phyloP scores from a whole-genome alignment of 2,797 vertebrate species.

The Hydrocynus forskahlii region DNA sequence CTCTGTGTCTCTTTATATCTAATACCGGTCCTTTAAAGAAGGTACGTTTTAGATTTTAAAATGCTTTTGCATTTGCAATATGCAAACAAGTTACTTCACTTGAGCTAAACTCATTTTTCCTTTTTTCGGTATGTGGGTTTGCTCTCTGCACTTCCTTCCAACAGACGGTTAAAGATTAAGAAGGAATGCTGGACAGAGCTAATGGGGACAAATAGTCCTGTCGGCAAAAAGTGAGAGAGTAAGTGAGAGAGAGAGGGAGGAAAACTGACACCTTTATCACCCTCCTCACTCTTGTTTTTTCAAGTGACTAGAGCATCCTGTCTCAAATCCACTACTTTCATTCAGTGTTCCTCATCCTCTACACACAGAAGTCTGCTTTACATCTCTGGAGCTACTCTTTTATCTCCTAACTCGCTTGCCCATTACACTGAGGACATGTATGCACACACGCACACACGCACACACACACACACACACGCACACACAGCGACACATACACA shows the following conservation, averaged over 20 bases:
- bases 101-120: neutral
- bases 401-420: conserved; percentile 66
- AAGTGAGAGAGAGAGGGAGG: conserved; percentile 31
- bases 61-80: too few species aligned
- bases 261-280: conserved; percentile 61
- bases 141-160: neutral
- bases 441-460: neutral
- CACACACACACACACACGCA: neutral
- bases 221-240: conserved; percentile 38
- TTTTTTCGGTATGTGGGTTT: neutral
- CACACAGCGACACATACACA: neutral
- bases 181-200: conserved; percentile 38
- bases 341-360: conserved; percentile 53
- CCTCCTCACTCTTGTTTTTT: conserved; percentile 56
- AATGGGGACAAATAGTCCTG: conserved; percentile 52
- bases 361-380: conserved; percentile 36
- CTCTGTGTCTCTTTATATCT: too few species aligned
- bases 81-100: neutral
- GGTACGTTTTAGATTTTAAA: too few species aligned
- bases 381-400: conserved; percentile 35
- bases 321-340: conserved; percentile 48
- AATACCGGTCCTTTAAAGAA: too few species aligned
- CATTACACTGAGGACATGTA: conserved; percentile 47
- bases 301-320: conserved; percentile 65
- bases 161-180: conserved; percentile 38